Conservation (phyloP, 2,888 invertebrate genomes). For the Crossocerus cetratus region DNA sequence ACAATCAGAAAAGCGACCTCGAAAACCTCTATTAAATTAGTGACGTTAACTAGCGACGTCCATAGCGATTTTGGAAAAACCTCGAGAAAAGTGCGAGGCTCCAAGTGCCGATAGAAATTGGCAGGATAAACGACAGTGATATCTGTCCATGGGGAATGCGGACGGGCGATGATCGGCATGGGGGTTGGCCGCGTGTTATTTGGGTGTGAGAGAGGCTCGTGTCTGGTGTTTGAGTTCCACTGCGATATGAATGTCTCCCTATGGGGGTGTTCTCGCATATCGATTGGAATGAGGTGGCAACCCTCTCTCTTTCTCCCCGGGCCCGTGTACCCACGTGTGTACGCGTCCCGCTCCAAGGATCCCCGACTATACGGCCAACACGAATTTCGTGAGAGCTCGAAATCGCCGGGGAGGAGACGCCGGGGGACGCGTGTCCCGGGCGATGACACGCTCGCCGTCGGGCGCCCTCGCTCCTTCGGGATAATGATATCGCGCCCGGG, state of each 20-base stretch:
- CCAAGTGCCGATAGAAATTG: constrained; percentile 34
- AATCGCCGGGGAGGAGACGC: constrained; percentile 4
- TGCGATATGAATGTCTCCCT: constrained; percentile 64
- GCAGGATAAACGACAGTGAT: constrained; percentile 27
- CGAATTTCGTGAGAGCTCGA: not conserved
- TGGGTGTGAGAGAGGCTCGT: constrained; percentile 10
- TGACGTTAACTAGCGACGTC: not conserved
- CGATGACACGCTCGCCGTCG: not conserved
- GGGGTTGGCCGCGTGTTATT: constrained; percentile 45
- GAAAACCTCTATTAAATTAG: too few species aligned
- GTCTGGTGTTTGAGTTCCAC: constrained; percentile 62
- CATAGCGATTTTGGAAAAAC: not conserved
- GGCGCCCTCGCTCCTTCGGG: constrained; percentile 2
- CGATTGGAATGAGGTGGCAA: constrained; percentile 63
- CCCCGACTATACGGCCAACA: not conserved
- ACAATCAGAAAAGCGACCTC: too few species aligned
- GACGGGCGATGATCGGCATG: constrained; percentile 15
- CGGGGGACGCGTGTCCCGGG: constrained; percentile 6
- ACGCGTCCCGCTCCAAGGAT: constrained; percentile 3
- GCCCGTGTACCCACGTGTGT: constrained; percentile 12
- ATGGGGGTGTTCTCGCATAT: constrained; percentile 68
- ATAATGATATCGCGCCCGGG: constrained; percentile 54
- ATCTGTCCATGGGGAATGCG: constrained; percentile 34
- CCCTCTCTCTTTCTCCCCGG: constrained; percentile 1
- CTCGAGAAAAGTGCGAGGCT: not conserved